Evolutionary conservation across 2,113 vertebrate genomes (phyloP).

Genomic region (Xyrauchen texanus): DNA sequence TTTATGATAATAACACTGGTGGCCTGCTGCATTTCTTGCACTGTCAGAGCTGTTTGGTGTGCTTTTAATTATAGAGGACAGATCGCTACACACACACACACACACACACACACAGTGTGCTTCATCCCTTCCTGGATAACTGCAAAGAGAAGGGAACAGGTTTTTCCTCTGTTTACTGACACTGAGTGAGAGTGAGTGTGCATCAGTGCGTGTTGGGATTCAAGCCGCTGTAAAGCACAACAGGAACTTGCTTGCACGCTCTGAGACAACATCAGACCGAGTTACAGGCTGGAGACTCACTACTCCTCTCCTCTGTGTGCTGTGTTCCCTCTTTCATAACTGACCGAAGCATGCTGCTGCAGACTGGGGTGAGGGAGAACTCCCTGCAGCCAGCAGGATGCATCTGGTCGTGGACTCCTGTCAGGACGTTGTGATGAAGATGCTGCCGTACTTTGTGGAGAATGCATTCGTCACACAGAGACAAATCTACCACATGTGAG

Average conservation of each 20-base stretch:
- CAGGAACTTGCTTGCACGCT: conserved; percentile 40
- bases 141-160: conserved; percentile 24
- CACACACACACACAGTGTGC: background rate
- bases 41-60: background rate
- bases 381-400: conserved; percentile 62
- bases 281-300: background rate
- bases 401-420: conserved; percentile 69
- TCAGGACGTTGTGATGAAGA: conserved; percentile 70
- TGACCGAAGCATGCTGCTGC: conserved; percentile 30
- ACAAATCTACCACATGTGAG: conserved; percentile 79
- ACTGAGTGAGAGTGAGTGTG: conserved; percentile 3
- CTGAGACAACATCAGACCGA: background rate
- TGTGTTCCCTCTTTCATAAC: conserved; percentile 6
- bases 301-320: background rate
- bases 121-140: conserved; percentile 16
- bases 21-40: background rate
- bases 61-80: background rate
- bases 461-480: conserved; percentile 74
- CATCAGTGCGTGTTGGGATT: background rate
- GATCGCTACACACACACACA: background rate
- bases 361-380: conserved; percentile 15
- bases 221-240: conserved; percentile 11
- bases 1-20: no score
- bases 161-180: conserved; percentile 31
- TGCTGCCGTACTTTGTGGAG: conserved; percentile 77